phyloP scores from a whole-genome alignment of 2,113 vertebrate genomes.

The Plecotus auritus region DNA sequence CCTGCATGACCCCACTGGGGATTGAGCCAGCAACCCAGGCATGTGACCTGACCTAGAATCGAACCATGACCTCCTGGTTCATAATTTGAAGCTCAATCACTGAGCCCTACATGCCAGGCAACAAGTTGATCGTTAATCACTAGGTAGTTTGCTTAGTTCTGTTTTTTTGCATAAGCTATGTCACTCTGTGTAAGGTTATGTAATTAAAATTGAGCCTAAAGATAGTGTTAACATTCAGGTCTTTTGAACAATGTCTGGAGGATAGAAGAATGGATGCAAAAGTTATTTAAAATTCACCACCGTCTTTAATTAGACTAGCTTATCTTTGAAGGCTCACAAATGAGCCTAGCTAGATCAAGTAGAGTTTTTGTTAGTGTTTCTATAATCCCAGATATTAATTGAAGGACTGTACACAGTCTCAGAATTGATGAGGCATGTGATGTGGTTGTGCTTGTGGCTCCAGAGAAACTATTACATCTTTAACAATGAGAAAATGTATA shows the following conservation, averaged over 20 bases:
- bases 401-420: background rate
- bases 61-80: no score
- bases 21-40: no score
- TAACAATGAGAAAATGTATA: background rate
- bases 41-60: no score
- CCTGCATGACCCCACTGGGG: no score
- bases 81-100: no score
- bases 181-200: background rate
- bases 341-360: constrained; percentile 31
- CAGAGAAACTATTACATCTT: constrained; percentile 12
- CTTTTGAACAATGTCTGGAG: constrained; percentile 56
- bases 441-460: background rate
- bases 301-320: constrained; percentile 61
- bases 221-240: constrained; percentile 48
- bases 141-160: background rate
- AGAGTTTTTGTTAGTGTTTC: constrained; percentile 53
- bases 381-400: constrained; percentile 41
- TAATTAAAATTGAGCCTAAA: constrained; percentile 51
- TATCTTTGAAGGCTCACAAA: constrained; percentile 64
- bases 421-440: constrained; percentile 35
- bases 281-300: constrained; percentile 54
- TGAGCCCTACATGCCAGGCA: no score
- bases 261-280: constrained; percentile 37
- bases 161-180: background rate
- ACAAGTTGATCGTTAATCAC: background rate